Evolutionary conservation across 2,113 vertebrate genomes (phyloP), one percentile per base, ranked within the genome.

Genomic region (Spermophilus dauricus): DNA sequence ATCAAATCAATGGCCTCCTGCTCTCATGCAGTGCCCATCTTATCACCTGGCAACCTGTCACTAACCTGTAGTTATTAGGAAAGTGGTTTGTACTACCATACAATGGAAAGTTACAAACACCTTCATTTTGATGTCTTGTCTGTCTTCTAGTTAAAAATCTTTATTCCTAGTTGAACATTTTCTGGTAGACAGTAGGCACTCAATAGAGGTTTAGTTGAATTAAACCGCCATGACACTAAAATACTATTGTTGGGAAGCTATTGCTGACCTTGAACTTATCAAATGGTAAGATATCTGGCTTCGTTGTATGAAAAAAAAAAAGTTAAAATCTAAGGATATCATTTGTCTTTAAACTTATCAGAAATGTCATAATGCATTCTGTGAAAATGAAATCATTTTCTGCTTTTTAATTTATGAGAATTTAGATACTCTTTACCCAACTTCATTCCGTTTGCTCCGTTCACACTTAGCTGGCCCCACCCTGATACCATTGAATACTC

Each of bases 291-390:
- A 92, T 72, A 86, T 73, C 63, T 86, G 8, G 30, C 93, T 91
- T 97, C 73, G 72, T 42, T 65, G 7, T 76, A 89, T 56, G 88
- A 70, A 85, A 72, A 89, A 86, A 17, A 18, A 89, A 86, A 17
- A 18, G 42, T 14, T 53, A 96, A n/a, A 18, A 53, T 76, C 77
- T 75, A 96, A 56, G 13, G 51, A 65, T 58, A 94, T 75, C 80
- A 80, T 90, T 89, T 86, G 30, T 87, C 22, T 67, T 88, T 93
- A 96, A 95, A 86, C 4, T 77, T 72, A 70, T 22, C 39, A 83
- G 61, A 91, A 91, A 89, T 11, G 24, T 78, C 93, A 72, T 72
- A 80, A 95, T 75, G 34, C 1, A 65, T 72, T 91, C 92, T 85
- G 63, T 26, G 16, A 83, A 82, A 37, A 86, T 56, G 14, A n/a